Evolutionary conservation across 2,113 vertebrate species (phyloP).

Genomic region (Pantherophis guttatus): DNA sequence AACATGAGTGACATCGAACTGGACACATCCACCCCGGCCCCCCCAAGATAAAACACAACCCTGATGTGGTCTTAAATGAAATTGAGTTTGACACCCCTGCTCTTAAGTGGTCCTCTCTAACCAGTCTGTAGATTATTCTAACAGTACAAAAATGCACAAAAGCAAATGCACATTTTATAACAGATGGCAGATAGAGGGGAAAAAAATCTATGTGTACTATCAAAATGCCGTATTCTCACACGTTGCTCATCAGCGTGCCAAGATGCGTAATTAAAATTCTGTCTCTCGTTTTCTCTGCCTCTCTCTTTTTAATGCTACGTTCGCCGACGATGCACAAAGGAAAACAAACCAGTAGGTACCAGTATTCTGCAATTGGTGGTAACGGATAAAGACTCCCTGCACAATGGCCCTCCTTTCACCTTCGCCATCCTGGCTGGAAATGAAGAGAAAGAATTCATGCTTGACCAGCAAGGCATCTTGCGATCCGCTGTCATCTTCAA

Average conservation of each 20-base stretch:
- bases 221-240: background rate
- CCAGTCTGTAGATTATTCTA: background rate
- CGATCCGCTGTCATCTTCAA: constrained; percentile 87
- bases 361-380: constrained; percentile 92
- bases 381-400: constrained; percentile 90
- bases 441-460: constrained; percentile 83
- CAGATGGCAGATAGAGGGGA: background rate
- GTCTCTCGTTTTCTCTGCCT: background rate
- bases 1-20: no score
- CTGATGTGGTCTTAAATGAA: no score
- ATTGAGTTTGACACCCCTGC: background rate
- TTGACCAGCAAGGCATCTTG: constrained; percentile 85
- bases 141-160: background rate
- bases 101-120: background rate
- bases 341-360: constrained; percentile 93
- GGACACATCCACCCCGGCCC: no score
- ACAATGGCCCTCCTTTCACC: constrained; percentile 92
- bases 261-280: constrained; percentile 55
- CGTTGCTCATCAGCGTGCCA: constrained; percentile 25
- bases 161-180: background rate
- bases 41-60: no score
- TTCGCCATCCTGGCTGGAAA: constrained; percentile 91
- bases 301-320: constrained; percentile 32
- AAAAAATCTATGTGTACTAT: background rate
- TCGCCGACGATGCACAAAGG: constrained; percentile 72